phyloP scores from a whole-genome alignment of 92 coral and sea anemone species.

The Siderastrea radians region DNA sequence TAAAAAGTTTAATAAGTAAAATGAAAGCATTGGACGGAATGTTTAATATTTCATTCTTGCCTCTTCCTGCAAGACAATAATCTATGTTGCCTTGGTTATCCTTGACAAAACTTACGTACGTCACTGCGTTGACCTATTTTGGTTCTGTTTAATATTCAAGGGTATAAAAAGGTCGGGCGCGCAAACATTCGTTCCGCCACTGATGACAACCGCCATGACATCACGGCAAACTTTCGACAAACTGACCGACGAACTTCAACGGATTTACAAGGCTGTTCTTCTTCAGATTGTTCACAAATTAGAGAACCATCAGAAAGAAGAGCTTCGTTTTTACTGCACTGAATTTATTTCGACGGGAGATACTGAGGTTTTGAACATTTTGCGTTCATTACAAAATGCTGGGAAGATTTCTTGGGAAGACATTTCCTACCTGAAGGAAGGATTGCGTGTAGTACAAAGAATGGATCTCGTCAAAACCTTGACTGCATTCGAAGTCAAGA shows the following conservation, averaged over 20 bases:
- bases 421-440: conserved; percentile 25
- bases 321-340: conserved; percentile 19
- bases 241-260: conserved; percentile 6
- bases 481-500: conserved; percentile 3
- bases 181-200: background rate
- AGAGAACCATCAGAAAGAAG: background rate
- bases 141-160: background rate
- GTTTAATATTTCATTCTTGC: too few relatives aligned
- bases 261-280: conserved; percentile 2
- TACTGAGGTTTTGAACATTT: background rate
- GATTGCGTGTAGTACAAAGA: conserved; percentile 9
- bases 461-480: conserved; percentile 8
- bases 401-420: conserved; percentile 38
- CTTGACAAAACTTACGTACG: background rate
- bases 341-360: background rate
- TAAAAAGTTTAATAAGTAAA: too few relatives aligned
- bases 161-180: background rate
- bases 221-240: background rate
- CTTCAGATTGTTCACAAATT: conserved; percentile 15
- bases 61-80: too few relatives aligned
- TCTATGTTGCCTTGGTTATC: background rate
- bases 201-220: conserved; percentile 35
- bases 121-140: conserved; percentile 21
- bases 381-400: background rate
- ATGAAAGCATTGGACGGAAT: too few relatives aligned